These are phyloP conservation scores for Drosophila kuntzei DNA, from an alignment of 2,888 invertebrate genomes.

Conservation along the genomic window DNA sequence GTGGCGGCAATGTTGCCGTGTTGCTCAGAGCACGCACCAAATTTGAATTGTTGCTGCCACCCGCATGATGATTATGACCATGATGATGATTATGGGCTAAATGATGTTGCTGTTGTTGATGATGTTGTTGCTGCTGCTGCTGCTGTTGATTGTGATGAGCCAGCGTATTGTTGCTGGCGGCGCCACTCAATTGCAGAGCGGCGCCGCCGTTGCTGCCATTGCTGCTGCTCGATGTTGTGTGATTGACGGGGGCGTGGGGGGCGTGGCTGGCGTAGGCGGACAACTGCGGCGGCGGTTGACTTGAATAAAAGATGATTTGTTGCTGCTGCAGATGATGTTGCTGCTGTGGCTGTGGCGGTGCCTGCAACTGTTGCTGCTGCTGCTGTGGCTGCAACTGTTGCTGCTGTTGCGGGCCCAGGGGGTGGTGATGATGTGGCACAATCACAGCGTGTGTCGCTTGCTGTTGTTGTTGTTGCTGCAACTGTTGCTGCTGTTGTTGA, in stretches of 20 bases:
- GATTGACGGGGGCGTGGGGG: conserved; percentile 42
- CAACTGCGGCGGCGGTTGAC: conserved; percentile 41
- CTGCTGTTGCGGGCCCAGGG: conserved; percentile 47
- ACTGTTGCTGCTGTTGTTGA: conserved; percentile 68
- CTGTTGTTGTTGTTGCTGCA: conserved; percentile 56
- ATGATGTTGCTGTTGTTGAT: conserved; percentile 6
- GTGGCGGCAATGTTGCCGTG: conserved; percentile 46
- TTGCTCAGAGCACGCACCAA: conserved; percentile 57
- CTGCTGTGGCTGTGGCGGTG: conserved; percentile 51
- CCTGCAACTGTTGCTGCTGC: conserved; percentile 36
- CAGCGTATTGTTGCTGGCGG: conserved; percentile 67
- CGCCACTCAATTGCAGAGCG: conserved; percentile 70
- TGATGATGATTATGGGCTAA: conserved; percentile 48
- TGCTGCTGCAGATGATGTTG: conserved; percentile 30
- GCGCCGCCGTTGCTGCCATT: conserved; percentile 69
- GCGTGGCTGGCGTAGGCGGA: conserved; percentile 41
- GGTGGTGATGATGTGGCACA: conserved; percentile 57
- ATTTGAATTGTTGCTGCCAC: conserved; percentile 52
- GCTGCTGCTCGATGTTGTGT: conserved; percentile 61
- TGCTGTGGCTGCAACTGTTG: conserved; percentile 39
- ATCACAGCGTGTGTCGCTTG: conserved; percentile 63
- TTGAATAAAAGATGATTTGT: conserved; percentile 54
- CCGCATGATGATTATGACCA: conserved; percentile 28
- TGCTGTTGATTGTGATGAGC: conserved; percentile 15
- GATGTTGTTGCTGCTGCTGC: too few species aligned